Evolutionary conservation across 2,113 vertebrate genomes (phyloP).

Genomic region (Cairina moschata): DNA sequence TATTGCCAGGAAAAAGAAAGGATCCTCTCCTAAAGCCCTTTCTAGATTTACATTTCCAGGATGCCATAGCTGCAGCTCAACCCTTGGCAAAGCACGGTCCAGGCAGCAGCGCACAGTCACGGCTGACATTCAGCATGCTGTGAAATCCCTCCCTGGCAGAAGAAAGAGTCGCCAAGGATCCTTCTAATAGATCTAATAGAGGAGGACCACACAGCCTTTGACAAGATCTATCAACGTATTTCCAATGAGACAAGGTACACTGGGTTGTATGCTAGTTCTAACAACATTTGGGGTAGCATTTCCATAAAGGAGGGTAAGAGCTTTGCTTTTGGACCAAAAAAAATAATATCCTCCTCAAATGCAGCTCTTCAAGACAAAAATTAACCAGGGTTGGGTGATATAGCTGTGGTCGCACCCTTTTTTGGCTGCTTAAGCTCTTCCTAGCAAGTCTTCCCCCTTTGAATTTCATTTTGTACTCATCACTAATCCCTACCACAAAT

Average conservation of each 20-base stretch:
- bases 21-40: background rate
- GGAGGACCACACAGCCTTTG: background rate
- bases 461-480: background rate
- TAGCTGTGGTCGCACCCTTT: background rate
- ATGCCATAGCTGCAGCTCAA: background rate
- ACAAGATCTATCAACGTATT: background rate
- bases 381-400: background rate
- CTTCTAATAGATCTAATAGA: background rate
- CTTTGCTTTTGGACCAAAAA: background rate
- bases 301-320: background rate
- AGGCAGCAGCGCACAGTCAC: background rate
- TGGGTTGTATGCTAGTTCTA: rapidly evolving
- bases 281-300: background rate
- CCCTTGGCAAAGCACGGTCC: background rate
- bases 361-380: background rate
- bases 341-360: rapidly evolving
- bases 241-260: background rate
- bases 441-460: background rate
- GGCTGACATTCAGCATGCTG: background rate
- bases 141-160: background rate
- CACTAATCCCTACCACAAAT: background rate
- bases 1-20: constrained; percentile 2
- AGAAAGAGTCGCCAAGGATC: background rate
- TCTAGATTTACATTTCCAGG: background rate
- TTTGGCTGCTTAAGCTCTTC: background rate